Conservation (phyloP, 2,888 invertebrate genomes). For the Melangyna quadrimaculata region DNA sequence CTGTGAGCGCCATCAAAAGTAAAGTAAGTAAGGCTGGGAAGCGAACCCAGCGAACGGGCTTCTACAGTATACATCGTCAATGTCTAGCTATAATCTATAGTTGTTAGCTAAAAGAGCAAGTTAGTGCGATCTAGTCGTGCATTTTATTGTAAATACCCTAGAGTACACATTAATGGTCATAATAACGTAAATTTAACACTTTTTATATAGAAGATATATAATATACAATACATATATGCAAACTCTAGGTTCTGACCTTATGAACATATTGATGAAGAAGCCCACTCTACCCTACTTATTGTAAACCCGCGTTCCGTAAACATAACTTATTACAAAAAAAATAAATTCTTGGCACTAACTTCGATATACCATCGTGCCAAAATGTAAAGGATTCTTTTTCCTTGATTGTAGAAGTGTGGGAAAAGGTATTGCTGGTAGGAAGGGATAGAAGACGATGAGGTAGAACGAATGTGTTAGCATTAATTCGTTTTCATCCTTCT, state of each 20-base stretch:
- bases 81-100: too few species aligned
- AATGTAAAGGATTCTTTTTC: conserved; percentile 15
- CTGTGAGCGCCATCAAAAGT: too few species aligned
- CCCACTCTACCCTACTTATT: background rate
- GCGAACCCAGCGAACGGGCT: too few species aligned
- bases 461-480: conserved; percentile 27
- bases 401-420: background rate
- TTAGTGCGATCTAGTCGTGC: too few species aligned
- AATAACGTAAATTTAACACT: background rate
- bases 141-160: too few species aligned
- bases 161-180: background rate
- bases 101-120: too few species aligned
- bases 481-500: conserved; percentile 43
- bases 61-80: too few species aligned
- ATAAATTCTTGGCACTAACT: conserved; percentile 30
- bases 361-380: conserved; percentile 35
- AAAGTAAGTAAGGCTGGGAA: too few species aligned
- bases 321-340: background rate
- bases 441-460: background rate
- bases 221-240: background rate
- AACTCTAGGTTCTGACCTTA: background rate
- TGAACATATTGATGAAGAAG: background rate
- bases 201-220: background rate
- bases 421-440: background rate
- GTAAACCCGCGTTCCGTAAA: background rate